Evolutionary conservation across 2,113 vertebrate genomes (phyloP), one percentile per base, ranked within the genome.

Genomic region (Oncorhynchus nerka): DNA sequence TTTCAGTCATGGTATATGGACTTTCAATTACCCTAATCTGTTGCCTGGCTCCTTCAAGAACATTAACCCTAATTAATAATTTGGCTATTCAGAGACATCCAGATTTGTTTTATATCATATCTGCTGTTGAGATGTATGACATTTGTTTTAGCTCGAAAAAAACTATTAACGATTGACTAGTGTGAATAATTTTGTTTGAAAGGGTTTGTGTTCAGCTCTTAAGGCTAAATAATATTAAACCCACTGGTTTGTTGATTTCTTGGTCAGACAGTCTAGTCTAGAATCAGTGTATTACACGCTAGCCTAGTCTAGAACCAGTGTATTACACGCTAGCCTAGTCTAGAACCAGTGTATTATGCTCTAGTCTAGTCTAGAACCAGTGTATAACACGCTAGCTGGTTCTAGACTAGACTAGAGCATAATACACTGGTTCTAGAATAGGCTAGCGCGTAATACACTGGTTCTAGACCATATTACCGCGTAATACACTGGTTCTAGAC

Each of bases 11-110:
- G 83, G 80, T 87, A 87, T 87, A 87, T 93, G 92, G 86, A 91
- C 87, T 91, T 94, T 93, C 89, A 94, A 89, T 93, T 93, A 93
- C 90, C 88, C 86, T 91, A 89, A 94, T 93, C 85, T 61, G 70
- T 7, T 83, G 84, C 89, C 89, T 90, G 78, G 72, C 83, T 86
- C 80, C 89, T 91, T 90, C 81, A 91, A 78, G 86, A 91, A 90
- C 80, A 78, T 84, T 86, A 82, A 59, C 80, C 30, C 68, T 26
- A 78, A 89, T 88, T 89, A 89, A 87, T 76, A 80, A 48, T 48
- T 49, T 5, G 51, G 45, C 22, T 22, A 70, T 85, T 82, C 69
- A 62, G 70, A 83, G 61, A 28, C 57, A 82, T 19, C 0, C 20
- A 11, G 1, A 55, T 55, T 55, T 55, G 51, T 55, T 55, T 55